Conservation (phyloP, 2,888 invertebrate species). For the Rhagium mordax region DNA sequence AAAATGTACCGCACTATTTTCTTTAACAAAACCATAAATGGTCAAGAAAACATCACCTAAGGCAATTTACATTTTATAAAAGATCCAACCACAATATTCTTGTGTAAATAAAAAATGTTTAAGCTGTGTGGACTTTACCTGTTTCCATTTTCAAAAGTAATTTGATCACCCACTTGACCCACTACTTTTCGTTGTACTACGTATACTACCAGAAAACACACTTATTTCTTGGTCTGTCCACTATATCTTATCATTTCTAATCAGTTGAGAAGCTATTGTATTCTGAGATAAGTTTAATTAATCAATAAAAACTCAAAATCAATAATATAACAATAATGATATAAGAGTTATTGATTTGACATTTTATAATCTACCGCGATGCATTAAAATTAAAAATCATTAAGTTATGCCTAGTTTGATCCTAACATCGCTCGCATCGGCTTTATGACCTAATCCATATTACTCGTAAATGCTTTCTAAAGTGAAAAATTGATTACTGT, state of each 20-base stretch:
- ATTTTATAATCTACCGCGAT: neutral
- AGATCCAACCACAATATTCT: no score
- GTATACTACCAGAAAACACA: conserved; percentile 22
- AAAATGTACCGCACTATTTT: no score
- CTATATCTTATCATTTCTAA: conserved; percentile 29
- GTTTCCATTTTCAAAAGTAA: conserved; percentile 14
- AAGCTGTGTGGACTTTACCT: no score
- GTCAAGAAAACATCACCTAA: no score
- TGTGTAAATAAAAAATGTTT: no score
- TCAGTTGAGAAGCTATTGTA: conserved; percentile 23
- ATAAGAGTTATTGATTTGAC: neutral
- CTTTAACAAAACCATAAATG: no score
- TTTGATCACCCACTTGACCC: conserved; percentile 20
- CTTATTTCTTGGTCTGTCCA: conserved; percentile 18
- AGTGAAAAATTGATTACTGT: no score
- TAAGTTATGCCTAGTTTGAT: no score
- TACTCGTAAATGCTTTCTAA: no score
- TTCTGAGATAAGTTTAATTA: conserved; percentile 22
- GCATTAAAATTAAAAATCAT: neutral
- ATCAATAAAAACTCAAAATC: conserved; percentile 25
- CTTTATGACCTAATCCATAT: no score
- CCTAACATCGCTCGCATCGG: no score
- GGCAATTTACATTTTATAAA: no score
- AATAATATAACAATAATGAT: neutral
- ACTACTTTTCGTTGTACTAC: conserved; percentile 12